A percentile compares a stretch with the other conserved stretches of the same genome.
phyloP scores from a whole-genome alignment of 2,888 invertebrate species.

The Julus scanicus region DNA sequence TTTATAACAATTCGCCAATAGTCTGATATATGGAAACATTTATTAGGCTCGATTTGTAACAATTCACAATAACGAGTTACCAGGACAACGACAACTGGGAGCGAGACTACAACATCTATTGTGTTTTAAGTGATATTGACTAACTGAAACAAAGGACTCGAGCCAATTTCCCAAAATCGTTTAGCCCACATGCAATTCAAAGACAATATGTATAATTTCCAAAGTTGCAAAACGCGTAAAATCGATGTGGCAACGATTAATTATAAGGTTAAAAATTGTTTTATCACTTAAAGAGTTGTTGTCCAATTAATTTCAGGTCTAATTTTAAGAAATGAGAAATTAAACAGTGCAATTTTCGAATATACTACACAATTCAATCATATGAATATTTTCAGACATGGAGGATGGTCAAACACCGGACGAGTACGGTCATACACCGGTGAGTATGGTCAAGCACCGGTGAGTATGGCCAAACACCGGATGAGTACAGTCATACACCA shows the following conservation, averaged over 20 bases:
- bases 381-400: too few species aligned
- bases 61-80: neutral
- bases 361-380: too few species aligned
- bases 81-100: neutral
- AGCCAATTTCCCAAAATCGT: slow-evolving; percentile 9
- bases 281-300: neutral
- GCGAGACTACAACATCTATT: neutral
- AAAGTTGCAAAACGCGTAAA: neutral
- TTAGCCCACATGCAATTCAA: neutral
- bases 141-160: neutral
- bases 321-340: too few species aligned
- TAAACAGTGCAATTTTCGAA: too few species aligned
- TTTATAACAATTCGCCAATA: neutral
- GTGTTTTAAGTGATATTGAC: neutral
- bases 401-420: too few species aligned
- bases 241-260: neutral
- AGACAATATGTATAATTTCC: neutral
- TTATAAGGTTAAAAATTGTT: neutral
- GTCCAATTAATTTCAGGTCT: neutral
- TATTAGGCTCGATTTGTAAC: neutral
- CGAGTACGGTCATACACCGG: too few species aligned
- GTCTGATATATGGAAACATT: neutral
- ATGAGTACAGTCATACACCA: too few species aligned
- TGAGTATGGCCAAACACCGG: too few species aligned
- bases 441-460: too few species aligned